Evolutionary conservation across 2,888 invertebrate genomes (phyloP).

Genomic region (Dynastes hyllus): DNA sequence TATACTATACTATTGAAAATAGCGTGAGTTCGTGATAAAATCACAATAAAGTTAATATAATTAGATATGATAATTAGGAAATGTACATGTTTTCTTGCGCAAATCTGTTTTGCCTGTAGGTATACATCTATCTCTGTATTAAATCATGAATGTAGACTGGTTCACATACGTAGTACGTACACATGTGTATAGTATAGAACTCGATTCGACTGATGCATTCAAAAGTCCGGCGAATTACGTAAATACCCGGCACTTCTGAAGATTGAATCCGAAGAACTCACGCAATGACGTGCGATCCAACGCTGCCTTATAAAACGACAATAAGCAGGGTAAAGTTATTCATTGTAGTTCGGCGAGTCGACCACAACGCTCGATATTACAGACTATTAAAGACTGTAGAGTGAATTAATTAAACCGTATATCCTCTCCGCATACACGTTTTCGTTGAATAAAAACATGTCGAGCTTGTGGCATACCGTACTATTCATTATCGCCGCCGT

Average conservation of each 20-base stretch:
- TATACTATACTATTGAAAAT: too few species aligned
- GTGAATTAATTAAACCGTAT: not conserved
- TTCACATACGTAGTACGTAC: not conserved
- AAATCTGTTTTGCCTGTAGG: too few species aligned
- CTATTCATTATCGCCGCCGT: not conserved
- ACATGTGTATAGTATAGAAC: too few species aligned
- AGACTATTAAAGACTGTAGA: not conserved
- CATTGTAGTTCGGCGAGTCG: conserved; percentile 23
- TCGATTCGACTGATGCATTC: not conserved
- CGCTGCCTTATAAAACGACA: conserved; percentile 20
- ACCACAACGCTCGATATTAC: conserved; percentile 1
- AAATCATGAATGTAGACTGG: too few species aligned
- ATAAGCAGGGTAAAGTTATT: conserved; percentile 10
- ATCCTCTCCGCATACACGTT: not conserved
- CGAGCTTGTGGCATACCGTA: not conserved
- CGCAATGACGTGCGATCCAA: conserved; percentile 17
- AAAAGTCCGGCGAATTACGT: conserved; percentile 27
- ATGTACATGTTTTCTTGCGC: too few species aligned
- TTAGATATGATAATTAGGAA: too few species aligned
- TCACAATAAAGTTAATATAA: too few species aligned
- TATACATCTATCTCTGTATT: not conserved
- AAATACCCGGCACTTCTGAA: conserved; percentile 16
- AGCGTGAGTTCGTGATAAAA: too few species aligned
- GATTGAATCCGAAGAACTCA: conserved; percentile 20
- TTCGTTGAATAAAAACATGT: not conserved